Evolutionary conservation across 2,797 vertebrate genomes (phyloP), one percentile per base, ranked within the genome.

Genomic region (Microchirus variegatus): DNA sequence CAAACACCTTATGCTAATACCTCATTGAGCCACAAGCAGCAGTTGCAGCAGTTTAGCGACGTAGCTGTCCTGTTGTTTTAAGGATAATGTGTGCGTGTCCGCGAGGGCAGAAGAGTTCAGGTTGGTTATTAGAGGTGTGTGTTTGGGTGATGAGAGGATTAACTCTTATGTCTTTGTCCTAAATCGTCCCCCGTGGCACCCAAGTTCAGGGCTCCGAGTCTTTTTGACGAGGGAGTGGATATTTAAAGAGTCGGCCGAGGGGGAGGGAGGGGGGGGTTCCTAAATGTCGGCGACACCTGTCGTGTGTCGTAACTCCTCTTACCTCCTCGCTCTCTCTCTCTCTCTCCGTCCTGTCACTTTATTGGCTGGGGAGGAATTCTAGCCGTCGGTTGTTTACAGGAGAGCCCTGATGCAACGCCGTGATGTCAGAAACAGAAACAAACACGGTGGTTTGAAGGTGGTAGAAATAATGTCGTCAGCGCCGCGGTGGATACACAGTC

Each of bases 241-340:
- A 85, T 83, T 86, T 81, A 76, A 78, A 80, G 31, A 31, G 31
- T 31, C 7, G 31, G 31, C 31, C 6, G 31, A 6, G 5, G 7
- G 31, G 15, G 41, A 43, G 31, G 31, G 5, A 31, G 31, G 6
- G 5, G 7, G 31, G 15, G 41, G 46, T 40, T 68, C 65, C 60
- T 77, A 57, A 69, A 63, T 75, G 59, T 46, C 57, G 3, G 42
- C 59, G 10, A 46, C 87, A 89, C 82, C 88, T 90, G 87, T 81
- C 61, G 52, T 16, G 51, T 79, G 67, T 60, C 51, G 64, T 82
- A 81, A 77, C 70, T 36, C 52, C 53, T 60, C 48, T 53, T 26
- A 10, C 26, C 22, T 22, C 22, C 19, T 22, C 19, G 2, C 22
- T 22, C 22, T 22, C 22, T 22, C 22, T 22, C 22, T 22, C 19